These are phyloP conservation scores for Otolemur crassicaudatus DNA, from an alignment of 2,797 vertebrate species.

Conservation along the genomic window DNA sequence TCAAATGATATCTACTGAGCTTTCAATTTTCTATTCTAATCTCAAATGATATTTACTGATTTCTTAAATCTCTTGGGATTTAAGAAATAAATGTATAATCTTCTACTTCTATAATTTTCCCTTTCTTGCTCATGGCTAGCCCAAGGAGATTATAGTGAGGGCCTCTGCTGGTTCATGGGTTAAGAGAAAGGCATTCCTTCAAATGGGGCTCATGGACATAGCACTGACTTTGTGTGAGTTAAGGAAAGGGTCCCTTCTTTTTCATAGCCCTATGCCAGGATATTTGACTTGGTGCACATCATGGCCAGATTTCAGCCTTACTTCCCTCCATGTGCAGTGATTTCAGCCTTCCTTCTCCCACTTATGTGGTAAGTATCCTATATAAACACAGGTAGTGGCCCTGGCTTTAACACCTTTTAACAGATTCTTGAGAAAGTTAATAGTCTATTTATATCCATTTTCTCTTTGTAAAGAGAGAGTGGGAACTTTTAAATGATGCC, in stretches of 20 bases:
- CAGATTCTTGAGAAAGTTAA: slow-evolving; percentile 5
- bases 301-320: not conserved
- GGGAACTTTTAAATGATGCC: not conserved
- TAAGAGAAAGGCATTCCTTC: not conserved
- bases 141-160: not conserved
- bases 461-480: not conserved
- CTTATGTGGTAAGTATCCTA: not conserved
- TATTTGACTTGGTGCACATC: not conserved
- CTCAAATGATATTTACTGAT: not conserved
- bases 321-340: not conserved
- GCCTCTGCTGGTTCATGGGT: not conserved
- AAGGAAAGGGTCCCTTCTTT: not conserved
- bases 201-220: not conserved
- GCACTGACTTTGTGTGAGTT: not conserved
- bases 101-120: not conserved
- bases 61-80: not conserved
- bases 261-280: not conserved
- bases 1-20: not conserved
- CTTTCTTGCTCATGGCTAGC: slow-evolving; percentile 22
- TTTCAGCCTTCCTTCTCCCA: not conserved
- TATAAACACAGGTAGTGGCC: not conserved
- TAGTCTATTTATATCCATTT: not conserved
- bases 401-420: not conserved
- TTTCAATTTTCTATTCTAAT: slow-evolving; percentile 27
- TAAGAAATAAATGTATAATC: not conserved